Evolutionary conservation across 2,797 vertebrate species (phyloP).

Genomic region (Pristis pectinata): DNA sequence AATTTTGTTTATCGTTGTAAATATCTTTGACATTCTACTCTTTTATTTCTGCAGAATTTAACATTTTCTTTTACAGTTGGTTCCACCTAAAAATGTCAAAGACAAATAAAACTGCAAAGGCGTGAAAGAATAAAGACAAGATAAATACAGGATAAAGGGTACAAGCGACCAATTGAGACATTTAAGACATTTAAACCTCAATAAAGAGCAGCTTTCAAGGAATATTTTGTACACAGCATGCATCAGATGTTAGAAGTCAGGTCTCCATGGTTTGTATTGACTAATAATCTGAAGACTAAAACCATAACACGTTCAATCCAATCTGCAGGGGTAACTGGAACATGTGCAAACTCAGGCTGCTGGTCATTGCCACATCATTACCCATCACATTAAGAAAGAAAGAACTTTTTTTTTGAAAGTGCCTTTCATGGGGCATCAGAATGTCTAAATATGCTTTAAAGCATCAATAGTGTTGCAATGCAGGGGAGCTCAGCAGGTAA

Average conservation of each 20-base stretch:
- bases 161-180: background rate
- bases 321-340: background rate
- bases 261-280: background rate
- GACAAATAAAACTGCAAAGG: background rate
- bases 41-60: background rate
- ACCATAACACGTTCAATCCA: background rate
- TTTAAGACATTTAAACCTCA: background rate
- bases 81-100: background rate
- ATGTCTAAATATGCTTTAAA: background rate
- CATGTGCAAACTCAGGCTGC: background rate
- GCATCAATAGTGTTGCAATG: background rate
- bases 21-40: background rate
- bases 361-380: background rate
- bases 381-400: background rate
- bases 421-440: background rate
- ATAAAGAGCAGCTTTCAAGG: background rate
- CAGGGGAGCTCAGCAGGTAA: background rate
- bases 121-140: background rate
- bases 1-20: background rate
- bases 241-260: background rate
- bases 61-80: background rate
- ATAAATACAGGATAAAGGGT: background rate
- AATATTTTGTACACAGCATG: background rate
- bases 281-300: background rate
- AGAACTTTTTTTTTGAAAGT: background rate